A percentile compares a stretch with the other conserved stretches of the same genome.
These are phyloP conservation scores for Brachionus asplanchnoidis DNA, from an alignment of 1,140 invertebrate genomes.

Conservation along the genomic window DNA sequence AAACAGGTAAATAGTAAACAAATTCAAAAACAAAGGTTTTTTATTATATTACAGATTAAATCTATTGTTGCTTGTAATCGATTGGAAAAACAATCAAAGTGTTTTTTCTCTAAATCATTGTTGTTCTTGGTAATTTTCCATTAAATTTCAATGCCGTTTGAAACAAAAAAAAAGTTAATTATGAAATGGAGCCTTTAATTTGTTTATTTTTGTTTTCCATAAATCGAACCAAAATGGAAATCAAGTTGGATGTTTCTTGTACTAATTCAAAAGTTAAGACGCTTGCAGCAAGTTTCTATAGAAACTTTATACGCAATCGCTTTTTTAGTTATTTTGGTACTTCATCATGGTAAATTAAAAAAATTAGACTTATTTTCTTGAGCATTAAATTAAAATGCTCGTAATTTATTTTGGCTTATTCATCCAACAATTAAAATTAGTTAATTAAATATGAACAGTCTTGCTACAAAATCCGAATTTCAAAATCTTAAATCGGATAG, in stretches of 20 bases:
- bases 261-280: conserved; percentile 25
- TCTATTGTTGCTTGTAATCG: neutral
- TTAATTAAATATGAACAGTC: neutral
- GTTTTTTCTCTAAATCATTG: neutral
- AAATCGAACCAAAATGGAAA: neutral
- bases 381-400: neutral
- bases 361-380: conserved; percentile 5
- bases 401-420: neutral
- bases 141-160: neutral
- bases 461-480: neutral
- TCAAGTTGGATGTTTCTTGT: conserved; percentile 26
- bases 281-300: conserved; percentile 36
- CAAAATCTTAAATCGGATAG: conserved; percentile 7
- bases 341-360: neutral
- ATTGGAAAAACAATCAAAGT: neutral
- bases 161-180: neutral
- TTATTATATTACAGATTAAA: neutral
- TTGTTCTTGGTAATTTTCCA: neutral
- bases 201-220: conserved; percentile 31
- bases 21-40: neutral
- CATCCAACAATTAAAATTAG: neutral
- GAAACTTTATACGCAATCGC: conserved; percentile 14
- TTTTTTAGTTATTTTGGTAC: neutral
- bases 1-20: too few relatives aligned
- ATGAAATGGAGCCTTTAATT: neutral